Conservation (phyloP, 1,140 invertebrate genomes). For the Drosophila subpulchrella region DNA sequence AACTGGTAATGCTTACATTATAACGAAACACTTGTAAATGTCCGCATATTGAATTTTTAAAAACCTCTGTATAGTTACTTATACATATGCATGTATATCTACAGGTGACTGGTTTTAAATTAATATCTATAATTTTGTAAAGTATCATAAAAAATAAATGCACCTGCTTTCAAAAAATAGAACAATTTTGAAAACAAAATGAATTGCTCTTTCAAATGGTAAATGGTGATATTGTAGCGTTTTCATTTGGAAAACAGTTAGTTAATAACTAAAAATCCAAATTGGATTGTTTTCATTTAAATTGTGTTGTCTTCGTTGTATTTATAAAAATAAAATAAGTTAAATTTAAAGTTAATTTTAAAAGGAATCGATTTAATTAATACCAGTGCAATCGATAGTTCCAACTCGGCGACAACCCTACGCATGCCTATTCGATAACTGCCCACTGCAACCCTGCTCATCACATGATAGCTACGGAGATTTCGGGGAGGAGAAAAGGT, state of each 20-base stretch:
- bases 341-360: background rate
- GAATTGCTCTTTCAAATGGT: no score
- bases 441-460: constrained; percentile 28
- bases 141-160: background rate
- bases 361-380: background rate
- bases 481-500: constrained; percentile 43
- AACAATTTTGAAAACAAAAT: no score
- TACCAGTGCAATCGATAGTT: constrained; percentile 1
- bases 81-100: no score
- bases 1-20: background rate
- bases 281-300: no score
- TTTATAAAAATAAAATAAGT: no score
- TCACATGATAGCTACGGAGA: constrained; percentile 71
- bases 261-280: no score
- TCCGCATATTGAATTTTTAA: background rate
- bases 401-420: constrained; percentile 4
- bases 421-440: constrained; percentile 39
- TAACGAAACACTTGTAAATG: background rate
- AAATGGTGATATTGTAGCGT: no score
- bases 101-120: no score
- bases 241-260: no score
- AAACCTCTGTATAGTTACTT: background rate
- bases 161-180: background rate
- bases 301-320: no score
- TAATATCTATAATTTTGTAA: background rate